Evolutionary conservation across 2,113 vertebrate species (phyloP).

Genomic region (Neopipo cinnamomea): DNA sequence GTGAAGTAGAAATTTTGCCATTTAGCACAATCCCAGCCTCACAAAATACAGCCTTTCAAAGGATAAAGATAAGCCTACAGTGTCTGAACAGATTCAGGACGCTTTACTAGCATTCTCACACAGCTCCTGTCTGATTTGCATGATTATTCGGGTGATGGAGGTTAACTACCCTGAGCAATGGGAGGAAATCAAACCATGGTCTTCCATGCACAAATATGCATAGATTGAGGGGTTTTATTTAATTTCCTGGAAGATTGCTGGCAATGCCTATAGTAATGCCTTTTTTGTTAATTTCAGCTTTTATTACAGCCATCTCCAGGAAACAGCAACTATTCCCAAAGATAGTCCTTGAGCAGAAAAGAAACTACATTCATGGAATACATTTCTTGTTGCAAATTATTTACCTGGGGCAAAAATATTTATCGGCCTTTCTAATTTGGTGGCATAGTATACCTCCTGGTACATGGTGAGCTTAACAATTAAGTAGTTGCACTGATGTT

Average conservation of each 20-base stretch:
- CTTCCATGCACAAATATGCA: neutral
- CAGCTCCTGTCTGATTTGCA: neutral
- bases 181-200: neutral
- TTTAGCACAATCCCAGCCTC: slow-evolving; percentile 39
- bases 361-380: neutral
- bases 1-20: slow-evolving; percentile 49
- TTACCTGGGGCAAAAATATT: slow-evolving; percentile 9
- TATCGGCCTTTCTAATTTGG: neutral
- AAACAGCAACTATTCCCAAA: slow-evolving; percentile 8
- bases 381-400: slow-evolving; percentile 22
- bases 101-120: neutral
- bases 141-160: slow-evolving; percentile 31
- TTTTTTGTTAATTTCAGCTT: slow-evolving; percentile 44
- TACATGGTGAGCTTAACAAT: neutral
- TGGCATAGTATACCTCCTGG: neutral
- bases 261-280: neutral
- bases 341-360: slow-evolving; percentile 23
- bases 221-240: neutral
- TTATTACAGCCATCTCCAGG: slow-evolving; percentile 10
- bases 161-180: slow-evolving; percentile 36
- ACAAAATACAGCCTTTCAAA: slow-evolving; percentile 20
- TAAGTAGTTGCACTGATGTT: neutral
- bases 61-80: slow-evolving; percentile 6
- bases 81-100: slow-evolving; percentile 4
- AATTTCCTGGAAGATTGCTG: neutral